Conservation (phyloP, 2,888 invertebrate species). For the Cantharis rustica region DNA sequence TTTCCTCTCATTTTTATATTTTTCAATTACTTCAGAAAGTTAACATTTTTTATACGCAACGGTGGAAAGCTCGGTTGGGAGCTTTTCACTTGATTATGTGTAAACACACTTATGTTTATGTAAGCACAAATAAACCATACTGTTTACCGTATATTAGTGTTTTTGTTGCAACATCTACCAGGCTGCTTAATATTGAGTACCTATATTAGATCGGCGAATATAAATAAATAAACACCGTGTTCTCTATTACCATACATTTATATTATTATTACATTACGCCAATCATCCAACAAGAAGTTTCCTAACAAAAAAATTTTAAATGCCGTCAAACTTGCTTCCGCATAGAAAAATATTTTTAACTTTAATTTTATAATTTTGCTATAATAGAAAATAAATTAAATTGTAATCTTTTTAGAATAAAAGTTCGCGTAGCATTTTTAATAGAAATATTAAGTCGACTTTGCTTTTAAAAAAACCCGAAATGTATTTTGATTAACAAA, state of each 20-base stretch:
- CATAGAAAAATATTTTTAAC: too few relatives aligned
- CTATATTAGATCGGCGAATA: neutral
- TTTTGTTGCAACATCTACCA: neutral
- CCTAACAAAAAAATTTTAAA: too few relatives aligned
- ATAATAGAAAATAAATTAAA: too few relatives aligned
- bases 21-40: neutral
- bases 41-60: neutral
- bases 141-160: neutral
- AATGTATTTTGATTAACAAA: neutral
- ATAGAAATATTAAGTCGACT: neutral
- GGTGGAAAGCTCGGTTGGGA: neutral
- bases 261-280: neutral
- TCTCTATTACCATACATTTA: neutral
- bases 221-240: neutral
- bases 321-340: too few relatives aligned
- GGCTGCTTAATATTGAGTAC: neutral
- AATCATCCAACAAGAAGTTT: neutral
- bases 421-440: neutral
- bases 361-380: too few relatives aligned
- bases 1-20: conserved; percentile 27
- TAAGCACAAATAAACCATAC: neutral
- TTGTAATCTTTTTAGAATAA: too few relatives aligned
- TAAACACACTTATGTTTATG: neutral
- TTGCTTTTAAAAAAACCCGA: neutral
- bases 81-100: neutral